A percentile compares a stretch with the other conserved stretches of the same genome.
phyloP scores from a whole-genome alignment of 1,140 invertebrate species.

The Gonatopus flavifemur region DNA sequence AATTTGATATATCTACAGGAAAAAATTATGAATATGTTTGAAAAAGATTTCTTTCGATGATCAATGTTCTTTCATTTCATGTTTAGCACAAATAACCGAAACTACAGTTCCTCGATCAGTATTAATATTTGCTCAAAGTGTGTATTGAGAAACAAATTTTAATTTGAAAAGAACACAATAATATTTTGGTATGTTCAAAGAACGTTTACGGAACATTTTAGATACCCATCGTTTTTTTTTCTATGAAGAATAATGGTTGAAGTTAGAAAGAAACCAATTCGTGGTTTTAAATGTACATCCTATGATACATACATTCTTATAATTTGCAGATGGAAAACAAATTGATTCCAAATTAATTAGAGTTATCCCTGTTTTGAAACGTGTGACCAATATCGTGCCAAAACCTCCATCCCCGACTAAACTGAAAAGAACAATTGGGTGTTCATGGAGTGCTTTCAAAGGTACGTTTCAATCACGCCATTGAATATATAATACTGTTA shows the following conservation, averaged over 20 bases:
- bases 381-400: conserved; percentile 34
- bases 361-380: conserved; percentile 46
- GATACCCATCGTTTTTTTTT: too few species aligned
- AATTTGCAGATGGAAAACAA: conserved; percentile 49
- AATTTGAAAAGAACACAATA: not conserved
- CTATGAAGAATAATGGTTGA: too few species aligned
- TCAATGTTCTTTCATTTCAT: too few species aligned
- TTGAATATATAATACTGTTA: not conserved
- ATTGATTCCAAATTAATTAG: conserved; percentile 54
- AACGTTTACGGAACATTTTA: too few species aligned
- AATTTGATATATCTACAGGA: not conserved
- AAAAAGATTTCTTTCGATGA: too few species aligned
- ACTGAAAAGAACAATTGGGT: conserved; percentile 45
- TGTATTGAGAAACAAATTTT: not conserved
- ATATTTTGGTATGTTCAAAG: not conserved
- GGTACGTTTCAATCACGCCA: conserved; percentile 27
- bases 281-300: too few species aligned
- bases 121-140: not conserved
- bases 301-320: conserved; percentile 3
- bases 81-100: too few species aligned
- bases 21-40: too few species aligned
- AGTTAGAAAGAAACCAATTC: too few species aligned
- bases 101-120: too few species aligned
- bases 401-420: conserved; percentile 44
- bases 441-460: conserved; percentile 56